Conservation (phyloP, 2,888 invertebrate species). For the Cistogaster globosa region DNA sequence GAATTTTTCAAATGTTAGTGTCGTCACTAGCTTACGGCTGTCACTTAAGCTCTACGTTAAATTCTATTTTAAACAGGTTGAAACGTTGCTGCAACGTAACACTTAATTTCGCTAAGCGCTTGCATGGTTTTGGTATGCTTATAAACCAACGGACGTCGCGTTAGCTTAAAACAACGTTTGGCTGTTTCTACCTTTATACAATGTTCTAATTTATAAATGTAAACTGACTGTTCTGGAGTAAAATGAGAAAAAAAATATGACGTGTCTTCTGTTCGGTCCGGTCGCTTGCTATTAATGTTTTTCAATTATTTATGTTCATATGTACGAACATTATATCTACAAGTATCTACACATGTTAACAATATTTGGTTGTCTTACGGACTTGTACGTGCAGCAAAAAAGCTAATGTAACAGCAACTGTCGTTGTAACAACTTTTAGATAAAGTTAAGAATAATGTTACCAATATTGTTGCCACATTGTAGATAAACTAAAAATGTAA, state of each 20-base stretch:
- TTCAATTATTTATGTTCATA: conserved; percentile 17
- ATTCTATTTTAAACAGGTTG: too few species aligned
- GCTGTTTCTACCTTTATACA: too few species aligned
- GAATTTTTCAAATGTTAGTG: too few species aligned
- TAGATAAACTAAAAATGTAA: conserved; percentile 7
- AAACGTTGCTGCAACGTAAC: too few species aligned
- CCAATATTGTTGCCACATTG: conserved; percentile 40
- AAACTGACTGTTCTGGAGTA: conserved; percentile 28
- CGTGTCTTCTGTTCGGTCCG: conserved; percentile 32
- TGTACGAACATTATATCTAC: conserved; percentile 12
- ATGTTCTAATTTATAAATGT: conserved; percentile 49
- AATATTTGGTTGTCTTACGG: background rate
- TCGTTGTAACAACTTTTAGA: conserved; percentile 58
- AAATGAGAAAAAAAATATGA: conserved; percentile 27
- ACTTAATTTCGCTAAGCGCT: too few species aligned
- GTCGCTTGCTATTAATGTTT: conserved; percentile 32
- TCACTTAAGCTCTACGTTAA: too few species aligned
- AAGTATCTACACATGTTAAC: conserved; percentile 2
- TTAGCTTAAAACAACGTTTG: too few species aligned
- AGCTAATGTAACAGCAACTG: conserved; percentile 53
- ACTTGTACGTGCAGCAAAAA: background rate
- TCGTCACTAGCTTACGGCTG: too few species aligned
- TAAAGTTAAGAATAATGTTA: conserved; percentile 55
- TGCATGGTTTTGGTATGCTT: too few species aligned
- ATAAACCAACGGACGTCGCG: too few species aligned